These are phyloP conservation scores for Lithosia quadra DNA, from an alignment of 2,888 invertebrate species.

Conservation along the genomic window DNA sequence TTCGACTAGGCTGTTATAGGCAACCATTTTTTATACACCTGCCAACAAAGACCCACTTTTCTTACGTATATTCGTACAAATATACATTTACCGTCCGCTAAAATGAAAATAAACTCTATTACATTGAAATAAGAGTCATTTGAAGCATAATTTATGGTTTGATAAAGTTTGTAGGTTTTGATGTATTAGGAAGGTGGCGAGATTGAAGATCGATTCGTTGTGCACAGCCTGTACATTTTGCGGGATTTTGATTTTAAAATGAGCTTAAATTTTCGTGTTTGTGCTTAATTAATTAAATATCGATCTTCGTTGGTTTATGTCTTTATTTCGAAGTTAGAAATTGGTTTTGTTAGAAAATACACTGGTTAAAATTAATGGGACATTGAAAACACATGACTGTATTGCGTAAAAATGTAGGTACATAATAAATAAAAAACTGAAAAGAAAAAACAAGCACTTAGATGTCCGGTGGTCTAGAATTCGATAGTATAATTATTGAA, in stretches of 20 bases:
- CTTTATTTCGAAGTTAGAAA: not conserved
- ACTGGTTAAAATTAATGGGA: too few relatives aligned
- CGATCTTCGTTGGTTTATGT: conserved; percentile 1
- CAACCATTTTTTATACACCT: conserved; percentile 72
- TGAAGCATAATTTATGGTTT: conserved; percentile 4
- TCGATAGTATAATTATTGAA: too few relatives aligned
- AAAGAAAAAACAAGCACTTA: too few relatives aligned
- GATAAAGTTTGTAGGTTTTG: conserved; percentile 42
- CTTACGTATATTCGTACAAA: conserved; percentile 56
- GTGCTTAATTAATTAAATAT: conserved; percentile 42
- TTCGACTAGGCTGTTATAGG: conserved; percentile 58
- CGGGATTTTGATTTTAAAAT: conserved; percentile 50
- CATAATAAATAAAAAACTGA: too few relatives aligned
- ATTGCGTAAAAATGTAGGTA: too few relatives aligned
- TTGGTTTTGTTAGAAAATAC: not conserved
- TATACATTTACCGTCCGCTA: not conserved
- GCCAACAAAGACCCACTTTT: conserved; percentile 67
- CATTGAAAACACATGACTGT: too few relatives aligned
- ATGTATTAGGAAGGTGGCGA: conserved; percentile 50
- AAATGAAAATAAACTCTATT: conserved; percentile 26
- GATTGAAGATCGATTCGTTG: conserved; percentile 53
- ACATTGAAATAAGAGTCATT: not conserved
- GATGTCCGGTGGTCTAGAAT: too few relatives aligned
- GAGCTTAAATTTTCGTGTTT: conserved; percentile 39
- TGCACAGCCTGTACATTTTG: conserved; percentile 46